Percentiles rank a stretch among this genome's conserved stretches.
Evolutionary conservation across 2,113 vertebrate species (phyloP).

Genomic region (Tauraco erythrolophus): DNA sequence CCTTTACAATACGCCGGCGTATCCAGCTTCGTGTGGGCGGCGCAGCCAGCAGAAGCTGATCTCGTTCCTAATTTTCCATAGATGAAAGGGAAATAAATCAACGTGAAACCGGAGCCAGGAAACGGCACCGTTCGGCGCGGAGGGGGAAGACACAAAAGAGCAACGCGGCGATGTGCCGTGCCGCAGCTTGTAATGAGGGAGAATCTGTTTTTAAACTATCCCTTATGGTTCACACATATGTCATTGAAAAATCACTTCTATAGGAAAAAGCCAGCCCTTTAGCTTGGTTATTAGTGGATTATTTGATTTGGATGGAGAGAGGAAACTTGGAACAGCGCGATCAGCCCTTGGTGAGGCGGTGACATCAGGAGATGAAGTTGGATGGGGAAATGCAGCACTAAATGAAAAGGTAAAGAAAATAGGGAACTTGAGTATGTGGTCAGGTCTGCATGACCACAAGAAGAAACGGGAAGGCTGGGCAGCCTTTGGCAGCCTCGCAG

Average conservation of each 20-base stretch:
- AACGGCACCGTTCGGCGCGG: accelerated
- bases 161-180: neutral
- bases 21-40: neutral
- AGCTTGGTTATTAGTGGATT: neutral
- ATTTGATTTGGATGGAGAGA: neutral
- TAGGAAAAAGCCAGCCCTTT: neutral
- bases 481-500: neutral
- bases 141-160: neutral
- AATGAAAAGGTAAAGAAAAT: neutral
- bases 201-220: neutral
- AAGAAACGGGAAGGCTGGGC: neutral
- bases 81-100: constrained; percentile 37
- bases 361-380: neutral
- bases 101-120: neutral
- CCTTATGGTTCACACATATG: neutral
- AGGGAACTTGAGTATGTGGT: neutral
- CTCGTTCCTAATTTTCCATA: neutral
- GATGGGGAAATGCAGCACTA: neutral
- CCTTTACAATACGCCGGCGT: neutral
- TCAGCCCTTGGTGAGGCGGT: neutral
- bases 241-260: neutral
- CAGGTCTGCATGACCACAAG: neutral
- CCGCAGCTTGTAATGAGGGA: neutral
- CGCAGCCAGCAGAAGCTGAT: neutral
- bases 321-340: neutral